Base-by-base conservation (phyloP, 1,140 invertebrate genomes). In the Zaprionus davidi region DNA sequence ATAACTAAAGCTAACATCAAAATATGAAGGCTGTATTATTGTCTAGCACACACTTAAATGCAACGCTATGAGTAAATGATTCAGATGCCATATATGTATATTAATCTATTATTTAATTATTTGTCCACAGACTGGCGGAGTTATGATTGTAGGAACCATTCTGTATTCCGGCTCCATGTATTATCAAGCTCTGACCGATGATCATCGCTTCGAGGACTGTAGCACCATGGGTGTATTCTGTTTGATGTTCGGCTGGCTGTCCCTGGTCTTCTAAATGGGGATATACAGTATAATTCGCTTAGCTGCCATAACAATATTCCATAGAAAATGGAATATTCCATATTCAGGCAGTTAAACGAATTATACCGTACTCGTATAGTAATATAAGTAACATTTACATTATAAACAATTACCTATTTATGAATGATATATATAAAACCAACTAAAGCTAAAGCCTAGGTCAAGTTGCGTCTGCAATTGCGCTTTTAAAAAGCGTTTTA, bases 91-190 rank as follows among this genome's bases (percentile, higher is more conserved):
- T 36, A 62, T 56, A 22, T 36, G 57, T 56, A 22, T 34, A 63
- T 17, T 2, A 26, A 53, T 12, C 59, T 46, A 9, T 60, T 76
- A 5, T 65, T 63, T 20, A 58, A 51, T 79, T 83, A 9, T 41
- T 11, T 31, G 24, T 67, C 46, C n/a, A 15, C 93, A 99, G 98
- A 96, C 96, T 92, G 97, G 97, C 17, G 92, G 94, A 1, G 94
- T 99, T 55, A 94, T 99, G 77, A 92, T 96, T 13, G 92, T 95
- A 55, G 98, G 98, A 28, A 97, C 97, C 56, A 67, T 95, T 1
- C 91, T 99, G 28, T 99, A 99, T 93, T 96, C 96, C 93, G 98
- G 98, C 9, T 96, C 96, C 17, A 98, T 97, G 92, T 99, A 99
- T 92, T 97, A 97, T 91, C 96, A 96, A 92, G 96, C 97, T 5